Base-by-base conservation (phyloP, 1,140 invertebrate genomes). In the Drosophila saltans region DNA sequence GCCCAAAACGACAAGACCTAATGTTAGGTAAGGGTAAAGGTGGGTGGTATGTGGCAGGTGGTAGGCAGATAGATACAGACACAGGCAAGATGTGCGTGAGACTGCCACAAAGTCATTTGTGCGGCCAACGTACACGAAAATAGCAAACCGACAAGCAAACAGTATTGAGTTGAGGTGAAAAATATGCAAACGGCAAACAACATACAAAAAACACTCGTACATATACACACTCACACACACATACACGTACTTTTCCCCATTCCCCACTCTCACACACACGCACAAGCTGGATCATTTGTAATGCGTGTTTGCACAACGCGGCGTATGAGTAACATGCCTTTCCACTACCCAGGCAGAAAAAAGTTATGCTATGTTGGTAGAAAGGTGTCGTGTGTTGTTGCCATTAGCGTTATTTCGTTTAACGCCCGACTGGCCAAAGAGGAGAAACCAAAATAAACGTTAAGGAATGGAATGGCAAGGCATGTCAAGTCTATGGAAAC, bases 241-340 rank as follows among this genome's bases (percentile, higher is more conserved):
- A 0, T 2, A 30, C 28, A 30, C 28, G 28, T 30, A 2, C 28
- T 2, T 30, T 30, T 30, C 28, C 28, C 28, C 28, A 2, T 30
- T 36, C 33, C 33, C 0, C 36, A 56, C 66, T 30, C 59, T 16
- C 41, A 16, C 74, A 75, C 72, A 73, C 66, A 75, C 63, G 36
- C 33, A 63, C 66, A 71, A 62, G 57, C 60, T 62, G 62, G 61
- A 86, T 86, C 83, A 86, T 86, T 86, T 86, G 83, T 86, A 86
- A 74, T 83, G 69, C 74, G 67, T 70, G 69, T 61, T 56, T 74
- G 82, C 43, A 84, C 81, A 81, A 81, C 78, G 48, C 33, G 70
- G 81, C 82, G 82, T 85, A 85, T 89, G 83, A 45, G 84, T 89
- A 89, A 88, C 84, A 78, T 78, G 77, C 64, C 67, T 73, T 64